phyloP scores from a whole-genome alignment of 2,797 vertebrate species.

The Poliocrania exsul region DNA sequence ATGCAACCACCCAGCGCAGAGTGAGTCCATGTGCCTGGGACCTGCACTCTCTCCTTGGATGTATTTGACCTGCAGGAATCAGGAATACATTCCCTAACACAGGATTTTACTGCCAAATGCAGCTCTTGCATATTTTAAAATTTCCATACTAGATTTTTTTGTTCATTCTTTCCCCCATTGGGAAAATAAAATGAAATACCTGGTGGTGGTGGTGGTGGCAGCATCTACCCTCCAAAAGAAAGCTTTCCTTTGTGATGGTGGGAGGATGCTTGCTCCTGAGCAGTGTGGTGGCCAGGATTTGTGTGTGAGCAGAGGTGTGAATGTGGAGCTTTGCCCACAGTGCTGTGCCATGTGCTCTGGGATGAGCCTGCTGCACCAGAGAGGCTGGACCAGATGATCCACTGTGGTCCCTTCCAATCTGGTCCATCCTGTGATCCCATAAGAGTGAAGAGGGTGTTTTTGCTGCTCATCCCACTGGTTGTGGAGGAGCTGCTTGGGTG shows the following conservation, averaged over 20 bases:
- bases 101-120: background rate
- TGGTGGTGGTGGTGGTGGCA: background rate
- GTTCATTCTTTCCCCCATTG: background rate
- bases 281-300: background rate
- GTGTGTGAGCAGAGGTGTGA: background rate
- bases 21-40: background rate
- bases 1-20: background rate
- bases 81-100: background rate
- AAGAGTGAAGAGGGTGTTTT: background rate
- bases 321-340: fast-evolving
- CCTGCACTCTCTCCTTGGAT: background rate
- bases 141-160: background rate
- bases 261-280: background rate
- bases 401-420: background rate
- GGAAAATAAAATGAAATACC: background rate
- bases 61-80: background rate
- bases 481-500: background rate
- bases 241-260: background rate
- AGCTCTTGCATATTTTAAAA: background rate
- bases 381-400: background rate
- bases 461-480: background rate
- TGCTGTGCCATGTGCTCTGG: background rate
- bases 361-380: background rate
- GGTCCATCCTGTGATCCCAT: background rate
- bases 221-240: background rate